These are phyloP conservation scores for Pygoscelis adeliae DNA, from an alignment of 2,113 vertebrate genomes.

Conservation along the genomic window DNA sequence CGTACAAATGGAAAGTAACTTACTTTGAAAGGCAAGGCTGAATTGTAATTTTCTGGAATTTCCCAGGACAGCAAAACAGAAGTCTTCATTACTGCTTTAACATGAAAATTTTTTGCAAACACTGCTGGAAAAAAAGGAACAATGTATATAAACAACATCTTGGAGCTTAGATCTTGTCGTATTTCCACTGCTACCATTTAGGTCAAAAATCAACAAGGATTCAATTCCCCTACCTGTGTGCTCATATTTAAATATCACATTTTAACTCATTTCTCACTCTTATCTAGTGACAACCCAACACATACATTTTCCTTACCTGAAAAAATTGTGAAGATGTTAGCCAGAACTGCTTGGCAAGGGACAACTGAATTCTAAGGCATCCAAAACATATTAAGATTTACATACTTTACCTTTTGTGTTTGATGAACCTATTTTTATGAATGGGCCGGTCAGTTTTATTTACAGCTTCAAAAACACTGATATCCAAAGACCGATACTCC, in stretches of 20 bases:
- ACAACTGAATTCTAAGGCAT: slow-evolving; percentile 74
- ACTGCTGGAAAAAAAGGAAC: slow-evolving; percentile 98
- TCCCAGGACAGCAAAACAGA: slow-evolving; percentile 97
- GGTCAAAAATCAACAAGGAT: not conserved
- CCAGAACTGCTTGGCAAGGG: slow-evolving; percentile 71
- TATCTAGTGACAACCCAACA: slow-evolving; percentile 33
- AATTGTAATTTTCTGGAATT: slow-evolving; percentile 98
- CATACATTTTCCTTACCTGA: slow-evolving; percentile 78
- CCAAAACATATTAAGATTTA: slow-evolving; percentile 74
- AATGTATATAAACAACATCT: slow-evolving; percentile 89
- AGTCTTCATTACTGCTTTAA: slow-evolving; percentile 98
- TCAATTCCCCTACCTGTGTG: slow-evolving; percentile 67
- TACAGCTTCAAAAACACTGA: slow-evolving; percentile 77
- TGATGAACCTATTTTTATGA: slow-evolving; percentile 80
- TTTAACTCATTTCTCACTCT: slow-evolving; percentile 31
- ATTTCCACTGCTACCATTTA: slow-evolving; percentile 27
- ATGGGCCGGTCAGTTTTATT: slow-evolving; percentile 74
- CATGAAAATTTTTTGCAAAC: slow-evolving; percentile 99
- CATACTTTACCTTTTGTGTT: slow-evolving; percentile 81
- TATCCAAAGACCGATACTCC: slow-evolving; percentile 80
- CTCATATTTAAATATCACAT: slow-evolving; percentile 38
- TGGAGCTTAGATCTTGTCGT: not conserved
- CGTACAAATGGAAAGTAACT: slow-evolving; percentile 59
- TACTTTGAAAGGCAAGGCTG: slow-evolving; percentile 98
- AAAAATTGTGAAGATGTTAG: slow-evolving; percentile 63